A percentile compares a stretch with the other conserved stretches of the same genome.
phyloP scores from a whole-genome alignment of 1,140 invertebrate species.

The Atopsyche davidsoni region DNA sequence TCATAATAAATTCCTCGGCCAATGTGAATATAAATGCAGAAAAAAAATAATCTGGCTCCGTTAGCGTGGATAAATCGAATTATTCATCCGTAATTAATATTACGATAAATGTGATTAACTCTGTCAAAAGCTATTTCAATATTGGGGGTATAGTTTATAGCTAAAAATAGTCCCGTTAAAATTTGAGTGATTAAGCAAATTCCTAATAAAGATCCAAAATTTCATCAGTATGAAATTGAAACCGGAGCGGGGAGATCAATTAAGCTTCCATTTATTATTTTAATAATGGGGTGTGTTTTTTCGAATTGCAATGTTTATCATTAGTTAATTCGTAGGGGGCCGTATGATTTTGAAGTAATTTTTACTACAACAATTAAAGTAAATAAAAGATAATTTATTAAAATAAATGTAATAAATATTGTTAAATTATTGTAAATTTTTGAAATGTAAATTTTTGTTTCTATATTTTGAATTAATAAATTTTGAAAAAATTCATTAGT shows the following conservation, averaged over 20 bases:
- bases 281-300: conserved; percentile 41
- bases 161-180: conserved; percentile 53
- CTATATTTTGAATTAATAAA: background rate
- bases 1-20: conserved; percentile 52
- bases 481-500: conserved; percentile 18
- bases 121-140: conserved; percentile 52
- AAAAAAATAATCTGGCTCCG: conserved; percentile 52
- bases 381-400: conserved; percentile 49
- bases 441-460: conserved; percentile 3
- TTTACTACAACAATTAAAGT: conserved; percentile 44
- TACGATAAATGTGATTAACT: conserved; percentile 48
- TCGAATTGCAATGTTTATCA: conserved; percentile 42
- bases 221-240: conserved; percentile 49
- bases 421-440: conserved; percentile 34
- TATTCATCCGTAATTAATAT: conserved; percentile 52
- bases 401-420: conserved; percentile 40
- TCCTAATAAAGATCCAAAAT: conserved; percentile 53
- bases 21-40: conserved; percentile 48
- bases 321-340: conserved; percentile 40
- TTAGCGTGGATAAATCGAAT: conserved; percentile 53
- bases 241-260: conserved; percentile 50
- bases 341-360: conserved; percentile 41
- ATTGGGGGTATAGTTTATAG: conserved; percentile 54
- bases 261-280: conserved; percentile 49
- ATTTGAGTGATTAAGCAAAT: conserved; percentile 56